These are phyloP conservation scores for Gambusia affinis DNA, from an alignment of 2,113 vertebrate genomes.

Conservation along the genomic window DNA sequence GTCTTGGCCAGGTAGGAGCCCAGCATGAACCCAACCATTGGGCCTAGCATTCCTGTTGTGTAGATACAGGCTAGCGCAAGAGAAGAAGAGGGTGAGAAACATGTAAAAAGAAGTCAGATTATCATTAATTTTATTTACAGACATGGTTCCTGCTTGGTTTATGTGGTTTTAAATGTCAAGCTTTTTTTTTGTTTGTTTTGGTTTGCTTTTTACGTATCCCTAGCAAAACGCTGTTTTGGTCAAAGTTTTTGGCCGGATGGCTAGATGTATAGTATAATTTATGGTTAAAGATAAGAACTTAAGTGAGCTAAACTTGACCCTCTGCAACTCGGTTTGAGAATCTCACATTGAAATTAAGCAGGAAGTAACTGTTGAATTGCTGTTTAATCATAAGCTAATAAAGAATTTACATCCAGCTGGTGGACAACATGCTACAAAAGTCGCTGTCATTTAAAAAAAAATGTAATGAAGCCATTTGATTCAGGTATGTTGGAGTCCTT, in stretches of 20 bases:
- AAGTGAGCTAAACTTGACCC: no score
- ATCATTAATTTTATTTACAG: background rate
- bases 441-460: no score
- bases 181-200: no score
- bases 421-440: background rate
- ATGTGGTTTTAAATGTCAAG: no score
- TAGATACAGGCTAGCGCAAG: conserved; percentile 86
- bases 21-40: conserved; percentile 92
- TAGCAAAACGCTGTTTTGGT: no score
- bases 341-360: background rate
- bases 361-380: background rate
- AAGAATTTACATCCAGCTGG: no score
- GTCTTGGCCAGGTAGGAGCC: conserved; percentile 91
- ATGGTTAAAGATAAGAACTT: no score
- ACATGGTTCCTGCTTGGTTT: background rate
- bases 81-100: conserved; percentile 2
- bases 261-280: no score
- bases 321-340: background rate
- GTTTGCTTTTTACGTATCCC: no score
- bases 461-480: no score
- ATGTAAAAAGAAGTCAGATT: background rate
- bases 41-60: conserved; percentile 90
- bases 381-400: background rate
- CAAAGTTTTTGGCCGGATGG: no score
- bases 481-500: no score